Base-by-base conservation (phyloP, 2,113 vertebrate genomes). In the Notothenia coriiceps region DNA sequence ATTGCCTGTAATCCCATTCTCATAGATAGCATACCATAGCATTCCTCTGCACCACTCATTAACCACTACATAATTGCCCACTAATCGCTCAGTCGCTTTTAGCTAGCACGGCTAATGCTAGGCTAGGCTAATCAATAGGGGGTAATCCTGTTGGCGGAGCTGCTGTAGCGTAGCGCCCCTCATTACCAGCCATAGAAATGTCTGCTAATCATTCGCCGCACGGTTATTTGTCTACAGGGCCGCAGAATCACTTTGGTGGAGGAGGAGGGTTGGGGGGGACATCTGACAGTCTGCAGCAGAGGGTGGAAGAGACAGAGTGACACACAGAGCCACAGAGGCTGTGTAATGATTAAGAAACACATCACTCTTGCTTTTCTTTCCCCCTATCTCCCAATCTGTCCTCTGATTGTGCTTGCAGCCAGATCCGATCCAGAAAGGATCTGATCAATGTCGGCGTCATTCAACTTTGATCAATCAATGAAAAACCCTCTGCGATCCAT, bases 1-100 rank as follows among this genome's bases (percentile, higher is more conserved):
- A 94, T 94, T 81, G 90, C 85, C 89, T 83, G 80, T 91, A 92
- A 91, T 94, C 94, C 91, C 84, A 91, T 92, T 93, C 92, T 81
- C 91, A 88, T 84, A 66, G 90, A 82, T 57, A 80, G 88, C 87
- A 77, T 65, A 67, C 77, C 87, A 62, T 72, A 79, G 85, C 88
- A 84, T 82, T 89, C 87, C 33, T 17, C 75, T 56, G 84, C 84
- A 67, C 69, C 67, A 79, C 86, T 93, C 91, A 94, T 95, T 93
- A 94, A 86, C 84, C 88, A 84, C 89, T 85, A 87, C 89, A 94
- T 90, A 94, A 91, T 93, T 87, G 77, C 80, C 86, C 84, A 80
- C 90, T 94, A 93, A 93, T 94, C 88, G 92, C 68, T 70, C 78
- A 69, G 73, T 63, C 50, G 63, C 81, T 79, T 77, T 83, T 59